phyloP scores from a whole-genome alignment of 2,113 vertebrate genomes.

The Poicephalus meyeri region DNA sequence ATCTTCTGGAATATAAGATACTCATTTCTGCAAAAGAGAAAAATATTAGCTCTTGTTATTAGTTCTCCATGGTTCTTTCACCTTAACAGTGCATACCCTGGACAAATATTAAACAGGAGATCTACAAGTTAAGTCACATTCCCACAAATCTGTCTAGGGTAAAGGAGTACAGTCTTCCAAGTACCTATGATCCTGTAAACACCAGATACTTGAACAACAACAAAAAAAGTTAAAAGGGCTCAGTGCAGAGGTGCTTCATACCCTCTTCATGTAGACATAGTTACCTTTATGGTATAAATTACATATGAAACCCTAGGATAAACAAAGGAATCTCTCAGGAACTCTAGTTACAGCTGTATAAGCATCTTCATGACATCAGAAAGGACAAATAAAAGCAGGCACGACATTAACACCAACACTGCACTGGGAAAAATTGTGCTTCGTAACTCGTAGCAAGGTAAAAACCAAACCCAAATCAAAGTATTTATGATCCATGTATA shows the following conservation, averaged over 20 bases:
- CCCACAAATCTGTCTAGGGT: background rate
- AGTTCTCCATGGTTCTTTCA: background rate
- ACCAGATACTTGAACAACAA: background rate
- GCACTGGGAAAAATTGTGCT: background rate
- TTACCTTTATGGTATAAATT: background rate
- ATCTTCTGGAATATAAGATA: constrained; percentile 99
- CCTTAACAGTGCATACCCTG: background rate
- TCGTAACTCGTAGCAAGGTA: background rate
- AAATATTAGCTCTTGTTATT: background rate
- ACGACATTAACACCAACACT: background rate
- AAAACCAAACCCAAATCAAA: background rate
- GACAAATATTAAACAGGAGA: background rate
- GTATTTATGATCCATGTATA: background rate
- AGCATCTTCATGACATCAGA: background rate
- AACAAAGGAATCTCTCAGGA: background rate
- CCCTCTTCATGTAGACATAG: background rate
- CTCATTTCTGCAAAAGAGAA: constrained; percentile 86
- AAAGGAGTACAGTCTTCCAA: background rate
- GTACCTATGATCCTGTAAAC: background rate
- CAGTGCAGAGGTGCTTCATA: background rate
- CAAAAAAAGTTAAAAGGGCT: background rate
- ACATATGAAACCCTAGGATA: background rate
- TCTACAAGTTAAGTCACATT: background rate
- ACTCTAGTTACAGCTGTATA: background rate
- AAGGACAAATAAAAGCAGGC: background rate